Base-by-base conservation (phyloP, 2,113 vertebrate species). In the Lonchura striata region DNA sequence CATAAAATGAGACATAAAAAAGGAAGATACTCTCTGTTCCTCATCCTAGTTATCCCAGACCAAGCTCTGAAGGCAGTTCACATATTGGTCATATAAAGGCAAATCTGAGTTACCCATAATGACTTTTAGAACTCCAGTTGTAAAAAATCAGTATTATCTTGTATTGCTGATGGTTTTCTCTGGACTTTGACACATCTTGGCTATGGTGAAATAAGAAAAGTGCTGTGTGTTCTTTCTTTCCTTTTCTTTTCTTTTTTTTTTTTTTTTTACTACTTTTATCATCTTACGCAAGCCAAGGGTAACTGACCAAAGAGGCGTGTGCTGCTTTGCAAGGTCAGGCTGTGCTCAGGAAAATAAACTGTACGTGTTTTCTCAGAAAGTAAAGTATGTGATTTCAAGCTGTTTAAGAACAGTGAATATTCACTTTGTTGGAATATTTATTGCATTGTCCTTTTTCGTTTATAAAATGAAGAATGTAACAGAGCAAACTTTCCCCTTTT, bases 261-360 rank as follows among this genome's bases (percentile, higher is more conserved):
- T 81, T 74, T 95, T 53, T 33, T 69, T 53, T 11, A 61, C 47
- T 77, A 37, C 63, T 77, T 95, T 91, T 94, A 71, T 96, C 53
- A 37, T 91, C 77, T 92, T 79, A 56, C 1, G 2, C 92, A 82
- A 93, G 90, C 96, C 93, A 96, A 96, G 95, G 86, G 83, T 95
- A 96, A 95, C 96, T 95, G 93, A 96, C 94, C 93, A 84, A 61
- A 92, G 86, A 95, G 96, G 90, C 88, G 82, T 96, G 52, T 95
- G 90, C 95, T 95, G 86, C 93, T 96, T 86, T 96, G 86, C 78
- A 91, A 95, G 94, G 88, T 95, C 93, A 95, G 56, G 84, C 88
- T 93, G 93, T 96, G 90, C 86, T 87, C 94, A 90, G 87, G 94
- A 96, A 97, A 97, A 96, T 95, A 97, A 97, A 96, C 96, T 82